These are phyloP conservation scores for Cinara cedri DNA, from an alignment of 2,888 invertebrate species.

Conservation along the genomic window DNA sequence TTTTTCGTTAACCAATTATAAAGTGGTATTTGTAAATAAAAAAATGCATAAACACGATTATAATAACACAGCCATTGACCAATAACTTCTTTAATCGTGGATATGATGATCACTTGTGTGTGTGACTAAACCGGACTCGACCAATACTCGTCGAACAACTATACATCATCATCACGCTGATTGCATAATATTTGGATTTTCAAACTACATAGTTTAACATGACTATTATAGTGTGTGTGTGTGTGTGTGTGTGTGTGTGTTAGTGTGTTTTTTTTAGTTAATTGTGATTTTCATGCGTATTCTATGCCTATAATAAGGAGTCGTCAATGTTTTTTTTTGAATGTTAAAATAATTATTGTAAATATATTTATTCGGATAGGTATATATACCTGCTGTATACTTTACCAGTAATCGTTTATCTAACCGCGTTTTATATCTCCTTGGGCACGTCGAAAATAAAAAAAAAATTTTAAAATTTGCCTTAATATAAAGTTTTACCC, in stretches of 20 bases:
- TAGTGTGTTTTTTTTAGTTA: background rate
- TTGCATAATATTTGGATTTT: constrained; percentile 38
- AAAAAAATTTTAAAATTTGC: no score
- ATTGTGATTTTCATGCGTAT: background rate
- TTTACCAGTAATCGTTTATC: background rate
- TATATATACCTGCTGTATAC: background rate
- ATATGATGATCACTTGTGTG: constrained; percentile 38
- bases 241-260: background rate
- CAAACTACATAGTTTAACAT: constrained; percentile 4
- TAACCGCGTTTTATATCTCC: background rate
- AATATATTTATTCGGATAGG: no score
- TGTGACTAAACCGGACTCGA: constrained; percentile 45
- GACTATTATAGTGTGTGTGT: background rate
- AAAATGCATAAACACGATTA: constrained; percentile 7
- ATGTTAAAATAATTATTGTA: constrained; percentile 6
- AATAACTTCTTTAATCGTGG: constrained; percentile 44
- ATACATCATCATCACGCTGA: no score
- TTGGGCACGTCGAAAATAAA: background rate
- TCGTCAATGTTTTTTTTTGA: background rate
- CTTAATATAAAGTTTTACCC: no score
- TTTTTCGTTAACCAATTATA: background rate
- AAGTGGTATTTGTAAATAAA: constrained; percentile 21
- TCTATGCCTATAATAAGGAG: background rate
- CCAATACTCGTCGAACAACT: constrained; percentile 27
- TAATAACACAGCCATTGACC: constrained; percentile 27